Evolutionary conservation across 1,140 invertebrate genomes (phyloP).

Genomic region (Ctenoplectra terminalis): DNA sequence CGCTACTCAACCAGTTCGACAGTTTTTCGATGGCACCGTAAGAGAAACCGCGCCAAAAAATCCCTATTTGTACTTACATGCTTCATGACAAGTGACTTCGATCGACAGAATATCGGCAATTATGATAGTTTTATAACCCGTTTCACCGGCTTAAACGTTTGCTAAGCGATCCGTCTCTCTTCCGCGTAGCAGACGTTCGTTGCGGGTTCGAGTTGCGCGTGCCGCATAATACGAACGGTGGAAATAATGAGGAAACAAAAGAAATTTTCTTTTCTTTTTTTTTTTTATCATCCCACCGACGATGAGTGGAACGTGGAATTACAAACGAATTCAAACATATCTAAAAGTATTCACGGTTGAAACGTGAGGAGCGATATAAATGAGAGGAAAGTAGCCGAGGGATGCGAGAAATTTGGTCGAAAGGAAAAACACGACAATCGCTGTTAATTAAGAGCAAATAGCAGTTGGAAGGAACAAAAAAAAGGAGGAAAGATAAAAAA

Average conservation of each 20-base stretch:
- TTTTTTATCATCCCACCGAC: no score
- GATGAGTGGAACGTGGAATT: neutral
- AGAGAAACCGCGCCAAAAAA: slow-evolving; percentile 34
- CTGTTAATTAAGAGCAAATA: slow-evolving; percentile 41
- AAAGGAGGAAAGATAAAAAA: no score
- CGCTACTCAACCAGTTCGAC: slow-evolving; percentile 36
- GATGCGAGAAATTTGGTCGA: neutral
- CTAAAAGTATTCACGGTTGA: neutral
- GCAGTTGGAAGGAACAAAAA: neutral
- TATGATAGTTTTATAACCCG: neutral
- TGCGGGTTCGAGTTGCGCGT: neutral
- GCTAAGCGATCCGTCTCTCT: neutral
- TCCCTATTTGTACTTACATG: slow-evolving; percentile 1
- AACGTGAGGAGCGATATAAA: neutral
- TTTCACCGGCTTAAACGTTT: neutral
- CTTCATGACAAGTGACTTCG: neutral
- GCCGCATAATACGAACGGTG: neutral
- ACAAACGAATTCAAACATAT: neutral
- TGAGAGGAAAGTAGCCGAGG: no score
- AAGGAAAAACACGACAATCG: neutral
- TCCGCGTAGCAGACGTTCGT: neutral
- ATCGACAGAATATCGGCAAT: neutral
- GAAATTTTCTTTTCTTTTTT: no score
- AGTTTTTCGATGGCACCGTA: slow-evolving; percentile 39
- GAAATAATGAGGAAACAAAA: neutral